Percentiles rank a stretch among this genome's conserved stretches.
These are phyloP conservation scores for Ischnus inquisitorius DNA, from an alignment of 2,888 invertebrate genomes.

Conservation along the genomic window DNA sequence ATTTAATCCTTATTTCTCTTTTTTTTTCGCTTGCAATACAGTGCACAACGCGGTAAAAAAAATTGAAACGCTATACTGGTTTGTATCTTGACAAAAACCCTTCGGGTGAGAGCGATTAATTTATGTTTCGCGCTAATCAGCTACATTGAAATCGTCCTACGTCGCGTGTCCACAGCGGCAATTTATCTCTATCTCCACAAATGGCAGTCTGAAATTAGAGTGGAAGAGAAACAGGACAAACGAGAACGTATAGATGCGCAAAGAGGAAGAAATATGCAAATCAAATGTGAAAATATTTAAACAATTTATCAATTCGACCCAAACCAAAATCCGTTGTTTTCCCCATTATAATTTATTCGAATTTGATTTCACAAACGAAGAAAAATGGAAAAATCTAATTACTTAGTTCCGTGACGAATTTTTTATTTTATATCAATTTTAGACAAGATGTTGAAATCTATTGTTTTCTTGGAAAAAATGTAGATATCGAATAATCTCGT, in stretches of 20 bases:
- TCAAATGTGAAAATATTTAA: too few relatives aligned
- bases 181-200: constrained; percentile 22
- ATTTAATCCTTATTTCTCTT: background rate
- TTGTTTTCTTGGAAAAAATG: too few relatives aligned
- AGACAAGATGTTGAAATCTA: too few relatives aligned
- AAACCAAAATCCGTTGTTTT: too few relatives aligned
- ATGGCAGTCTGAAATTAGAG: constrained; percentile 1
- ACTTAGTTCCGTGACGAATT: too few relatives aligned
- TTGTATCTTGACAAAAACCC: background rate
- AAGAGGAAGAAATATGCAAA: background rate
- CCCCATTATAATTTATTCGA: too few relatives aligned
- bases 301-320: too few relatives aligned
- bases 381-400: too few relatives aligned
- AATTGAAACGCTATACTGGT: background rate
- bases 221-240: background rate
- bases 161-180: background rate
- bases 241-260: constrained; percentile 2
- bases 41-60: background rate
- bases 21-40: background rate
- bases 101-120: constrained; percentile 18
- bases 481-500: too few relatives aligned
- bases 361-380: too few relatives aligned
- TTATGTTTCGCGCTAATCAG: constrained; percentile 61
- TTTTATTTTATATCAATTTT: too few relatives aligned
- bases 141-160: constrained; percentile 51